Percentiles rank a stretch among this genome's conserved stretches.
These are phyloP conservation scores for Sebastes alutus DNA, from an alignment of 2,797 vertebrate species.

Conservation along the genomic window DNA sequence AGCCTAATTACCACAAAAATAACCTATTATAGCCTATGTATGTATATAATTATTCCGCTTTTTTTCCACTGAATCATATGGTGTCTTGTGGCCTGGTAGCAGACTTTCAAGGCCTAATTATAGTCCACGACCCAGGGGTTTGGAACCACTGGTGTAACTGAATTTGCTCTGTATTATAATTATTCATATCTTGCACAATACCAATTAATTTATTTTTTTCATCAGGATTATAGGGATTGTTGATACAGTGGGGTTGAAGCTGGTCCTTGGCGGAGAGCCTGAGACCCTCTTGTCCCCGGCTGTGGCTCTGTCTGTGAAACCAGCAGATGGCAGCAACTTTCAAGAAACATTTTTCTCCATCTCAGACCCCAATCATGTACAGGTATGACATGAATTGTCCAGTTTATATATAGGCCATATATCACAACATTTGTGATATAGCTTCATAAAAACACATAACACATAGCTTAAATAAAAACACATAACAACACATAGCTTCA, in stretches of 20 bases:
- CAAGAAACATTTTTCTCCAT: slow-evolving; percentile 85
- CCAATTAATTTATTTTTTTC: not conserved
- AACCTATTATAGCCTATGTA: not conserved
- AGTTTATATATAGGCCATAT: not conserved
- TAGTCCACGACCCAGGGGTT: not conserved
- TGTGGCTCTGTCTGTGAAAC: slow-evolving; percentile 88
- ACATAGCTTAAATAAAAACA: no score
- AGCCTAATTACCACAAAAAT: not conserved
- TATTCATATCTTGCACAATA: not conserved
- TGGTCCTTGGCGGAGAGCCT: slow-evolving; percentile 77
- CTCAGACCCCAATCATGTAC: slow-evolving; percentile 80
- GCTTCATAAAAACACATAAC: no score
- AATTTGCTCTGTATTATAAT: not conserved
- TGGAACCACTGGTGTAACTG: not conserved
- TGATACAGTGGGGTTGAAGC: slow-evolving; percentile 90
- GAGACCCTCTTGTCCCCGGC: slow-evolving; percentile 80
- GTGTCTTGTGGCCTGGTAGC: not conserved
- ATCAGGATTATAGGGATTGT: slow-evolving; percentile 89
- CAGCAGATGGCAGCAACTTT: slow-evolving; percentile 83
- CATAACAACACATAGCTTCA: no score
- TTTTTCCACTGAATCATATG: not conserved
- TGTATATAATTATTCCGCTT: not conserved
- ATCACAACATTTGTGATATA: not conserved
- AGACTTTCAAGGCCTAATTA: not conserved
- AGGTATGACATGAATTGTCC: slow-evolving; percentile 78